phyloP scores from a whole-genome alignment of 37 sponge, comb jelly and placozoan species.

The Theonella swinhoei region DNA sequence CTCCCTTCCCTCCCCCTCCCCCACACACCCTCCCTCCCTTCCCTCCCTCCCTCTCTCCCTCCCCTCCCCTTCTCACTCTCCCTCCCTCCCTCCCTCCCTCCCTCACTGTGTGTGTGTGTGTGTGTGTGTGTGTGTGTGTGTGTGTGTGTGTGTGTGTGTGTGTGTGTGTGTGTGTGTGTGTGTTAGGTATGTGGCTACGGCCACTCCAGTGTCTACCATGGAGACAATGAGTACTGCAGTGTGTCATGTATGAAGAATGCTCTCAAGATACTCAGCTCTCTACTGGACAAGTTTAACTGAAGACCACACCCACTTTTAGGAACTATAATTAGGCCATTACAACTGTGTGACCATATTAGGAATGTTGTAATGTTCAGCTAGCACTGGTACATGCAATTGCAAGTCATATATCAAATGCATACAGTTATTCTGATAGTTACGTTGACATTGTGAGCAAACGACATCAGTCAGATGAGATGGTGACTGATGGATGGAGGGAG shows the following conservation, averaged over 20 bases:
- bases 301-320: not conserved
- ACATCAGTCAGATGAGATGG: too few species aligned
- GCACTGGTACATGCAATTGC: too few species aligned
- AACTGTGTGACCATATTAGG: too few species aligned
- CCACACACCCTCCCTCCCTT: too few species aligned
- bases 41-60: too few species aligned
- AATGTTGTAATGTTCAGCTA: too few species aligned
- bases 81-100: not conserved
- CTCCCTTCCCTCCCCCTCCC: too few species aligned
- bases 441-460: too few species aligned
- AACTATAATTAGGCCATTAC: not conserved
- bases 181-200: slow-evolving; percentile 82
- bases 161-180: not conserved
- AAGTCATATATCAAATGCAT: too few species aligned
- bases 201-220: slow-evolving; percentile 78
- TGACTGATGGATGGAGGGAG: too few species aligned
- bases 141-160: too few species aligned
- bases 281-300: slow-evolving; percentile 60
- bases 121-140: not conserved
- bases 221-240: slow-evolving; percentile 83
- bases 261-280: slow-evolving; percentile 64
- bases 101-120: not conserved
- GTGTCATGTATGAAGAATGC: slow-evolving; percentile 69
- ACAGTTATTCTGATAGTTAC: too few species aligned
- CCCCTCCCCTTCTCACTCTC: not conserved